These are phyloP conservation scores for Pollenia amentaria DNA, from an alignment of 2,888 invertebrate genomes.

Conservation along the genomic window DNA sequence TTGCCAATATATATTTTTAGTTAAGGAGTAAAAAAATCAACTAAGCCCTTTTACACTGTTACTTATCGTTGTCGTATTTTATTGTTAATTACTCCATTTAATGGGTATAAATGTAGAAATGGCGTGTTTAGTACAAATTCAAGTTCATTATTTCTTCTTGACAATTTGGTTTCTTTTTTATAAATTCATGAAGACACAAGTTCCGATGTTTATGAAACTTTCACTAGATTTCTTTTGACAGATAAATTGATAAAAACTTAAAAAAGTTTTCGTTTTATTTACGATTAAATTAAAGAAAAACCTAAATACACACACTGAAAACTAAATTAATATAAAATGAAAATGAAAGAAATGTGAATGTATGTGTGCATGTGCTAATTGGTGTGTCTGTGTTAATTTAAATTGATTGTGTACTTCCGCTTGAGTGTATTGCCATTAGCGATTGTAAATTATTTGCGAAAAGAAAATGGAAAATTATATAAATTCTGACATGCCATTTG, in stretches of 20 bases:
- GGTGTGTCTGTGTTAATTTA: not conserved
- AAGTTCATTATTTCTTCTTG: conserved; percentile 5
- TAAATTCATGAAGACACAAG: not conserved
- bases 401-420: conserved; percentile 20
- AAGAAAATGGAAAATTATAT: not conserved
- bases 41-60: not conserved
- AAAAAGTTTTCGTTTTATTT: not conserved
- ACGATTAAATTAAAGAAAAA: conserved; percentile 11
- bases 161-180: conserved; percentile 1
- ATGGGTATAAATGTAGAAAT: conserved; percentile 56
- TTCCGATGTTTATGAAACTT: not conserved
- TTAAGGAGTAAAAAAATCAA: no score
- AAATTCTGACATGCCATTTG: conserved; percentile 1
- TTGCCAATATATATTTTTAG: not conserved
- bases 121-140: conserved; percentile 56
- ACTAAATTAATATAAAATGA: conserved; percentile 17
- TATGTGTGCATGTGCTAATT: not conserved
- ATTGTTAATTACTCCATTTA: conserved; percentile 58
- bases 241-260: not conserved
- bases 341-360: not conserved
- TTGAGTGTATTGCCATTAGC: conserved; percentile 8
- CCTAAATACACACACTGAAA: not conserved
- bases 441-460: conserved; percentile 17
- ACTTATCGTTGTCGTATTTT: conserved; percentile 9
- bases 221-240: not conserved